Evolutionary conservation across 2,888 invertebrate species (phyloP), one percentile per base, ranked within the genome.

Genomic region (Mythimna vitellina): DNA sequence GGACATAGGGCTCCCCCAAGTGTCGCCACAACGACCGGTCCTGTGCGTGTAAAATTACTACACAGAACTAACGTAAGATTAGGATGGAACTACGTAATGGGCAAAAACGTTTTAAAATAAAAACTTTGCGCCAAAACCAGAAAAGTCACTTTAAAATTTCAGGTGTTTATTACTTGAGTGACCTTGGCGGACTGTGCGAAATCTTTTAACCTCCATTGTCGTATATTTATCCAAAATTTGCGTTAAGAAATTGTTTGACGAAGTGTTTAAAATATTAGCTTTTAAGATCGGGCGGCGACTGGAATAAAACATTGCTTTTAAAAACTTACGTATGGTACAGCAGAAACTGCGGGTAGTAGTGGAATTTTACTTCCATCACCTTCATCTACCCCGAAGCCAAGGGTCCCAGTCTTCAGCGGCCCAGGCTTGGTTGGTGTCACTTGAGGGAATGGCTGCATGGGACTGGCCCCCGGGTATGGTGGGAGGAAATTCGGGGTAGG

Each of bases 291-390:
- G n/a, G n/a, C n/a, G n/a, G n/a, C n/a, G n/a, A n/a, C n/a, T n/a
- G n/a, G n/a, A n/a, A n/a, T n/a, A n/a, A n/a, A n/a, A n/a, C n/a
- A n/a, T n/a, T n/a, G n/a, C n/a, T n/a, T n/a, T n/a, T n/a, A n/a
- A 25, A 49, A 29, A 82, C 89, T 87, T 62, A 91, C 92, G 69
- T 89, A 88, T 9, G 92, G 91, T n/a, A 90, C 86, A 14, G 73
- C 81, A 12, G 84, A 76, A 10, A 87, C 87, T 0, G 84, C 82
- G 0, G 93, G 92, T 56, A 92, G 64, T 14, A 88, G 61, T 0
- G 93, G 92, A 42, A 89, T 78, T 0, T 73, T 51, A 8, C 83
- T 70, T 0, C 73, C 70, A 35, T 83, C 78, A 29, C 46, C 77
- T 0, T 25, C 49, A 53, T 46, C 2, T 1, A 9, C 1, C 35